Evolutionary conservation across 2,797 vertebrate genomes (phyloP).

Genomic region (Parambassis ranga): DNA sequence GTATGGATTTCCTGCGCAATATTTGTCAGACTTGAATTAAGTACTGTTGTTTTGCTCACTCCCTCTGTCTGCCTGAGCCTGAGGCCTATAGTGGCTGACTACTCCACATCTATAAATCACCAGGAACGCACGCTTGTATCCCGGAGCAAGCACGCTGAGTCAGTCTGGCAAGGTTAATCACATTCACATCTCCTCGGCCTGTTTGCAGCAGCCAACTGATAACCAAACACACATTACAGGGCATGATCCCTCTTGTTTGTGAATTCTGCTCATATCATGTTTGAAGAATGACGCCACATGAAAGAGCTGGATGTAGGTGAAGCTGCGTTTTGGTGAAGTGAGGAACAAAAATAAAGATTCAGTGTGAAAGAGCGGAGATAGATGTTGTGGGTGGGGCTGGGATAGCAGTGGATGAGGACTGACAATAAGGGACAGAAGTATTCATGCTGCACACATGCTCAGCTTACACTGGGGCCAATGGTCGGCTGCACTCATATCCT

Average conservation of each 20-base stretch:
- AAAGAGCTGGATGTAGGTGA: conserved; percentile 45
- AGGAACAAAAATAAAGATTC: conserved; percentile 22
- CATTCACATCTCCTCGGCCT: conserved; percentile 69
- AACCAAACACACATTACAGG: conserved; percentile 70
- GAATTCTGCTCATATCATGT: conserved; percentile 57
- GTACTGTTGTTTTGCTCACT: conserved; percentile 70
- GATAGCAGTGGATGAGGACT: conserved; percentile 17
- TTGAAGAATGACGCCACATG: conserved; percentile 53
- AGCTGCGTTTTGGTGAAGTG: conserved; percentile 44
- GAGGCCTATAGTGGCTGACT: conserved; percentile 73
- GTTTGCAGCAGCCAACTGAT: conserved; percentile 62
- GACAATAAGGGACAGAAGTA: conserved; percentile 54
- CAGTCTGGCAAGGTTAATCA: conserved; percentile 73
- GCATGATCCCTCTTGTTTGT: conserved; percentile 75
- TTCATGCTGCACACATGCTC: conserved; percentile 62
- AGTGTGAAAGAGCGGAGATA: conserved; percentile 8
- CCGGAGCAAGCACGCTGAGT: conserved; percentile 63
- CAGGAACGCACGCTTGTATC: conserved; percentile 63
- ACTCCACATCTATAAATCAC: conserved; percentile 77
- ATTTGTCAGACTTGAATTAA: conserved; percentile 74
- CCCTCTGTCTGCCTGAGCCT: conserved; percentile 55
- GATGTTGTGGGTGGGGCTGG: conserved; percentile 25
- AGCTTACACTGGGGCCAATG: conserved; percentile 52
- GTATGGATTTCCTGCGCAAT: conserved; percentile 70
- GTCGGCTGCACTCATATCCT: conserved; percentile 40